These are phyloP conservation scores for Montipora foliosa DNA, from an alignment of 64 coral and sea anemone species.

Conservation along the genomic window DNA sequence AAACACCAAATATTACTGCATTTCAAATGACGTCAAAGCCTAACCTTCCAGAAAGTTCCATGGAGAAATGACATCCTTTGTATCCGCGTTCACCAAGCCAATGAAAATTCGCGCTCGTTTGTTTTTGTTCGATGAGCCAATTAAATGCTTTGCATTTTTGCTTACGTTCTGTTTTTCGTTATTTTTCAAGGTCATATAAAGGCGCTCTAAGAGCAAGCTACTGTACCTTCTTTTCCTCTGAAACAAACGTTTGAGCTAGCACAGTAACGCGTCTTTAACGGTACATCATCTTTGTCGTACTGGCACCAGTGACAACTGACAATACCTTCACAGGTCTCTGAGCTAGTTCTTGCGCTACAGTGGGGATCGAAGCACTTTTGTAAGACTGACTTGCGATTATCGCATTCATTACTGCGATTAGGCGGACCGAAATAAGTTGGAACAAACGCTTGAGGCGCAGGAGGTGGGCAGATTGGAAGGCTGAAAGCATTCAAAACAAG, in stretches of 20 bases:
- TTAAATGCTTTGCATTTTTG: too few relatives aligned
- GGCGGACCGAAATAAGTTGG: background rate
- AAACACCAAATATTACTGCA: too few relatives aligned
- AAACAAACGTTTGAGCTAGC: conserved; percentile 2
- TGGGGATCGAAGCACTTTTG: conserved; percentile 42
- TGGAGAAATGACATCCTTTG: too few relatives aligned
- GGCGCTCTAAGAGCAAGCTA: background rate
- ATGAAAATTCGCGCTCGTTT: too few relatives aligned
- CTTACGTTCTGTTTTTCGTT: too few relatives aligned
- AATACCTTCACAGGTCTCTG: background rate
- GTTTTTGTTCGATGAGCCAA: too few relatives aligned
- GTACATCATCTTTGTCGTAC: conserved; percentile 11
- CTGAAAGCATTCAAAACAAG: background rate
- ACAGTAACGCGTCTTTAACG: conserved; percentile 13
- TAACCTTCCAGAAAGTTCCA: too few relatives aligned
- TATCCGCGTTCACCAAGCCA: too few relatives aligned
- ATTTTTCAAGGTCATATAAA: too few relatives aligned
- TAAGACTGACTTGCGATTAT: background rate
- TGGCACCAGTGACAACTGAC: conserved; percentile 32
- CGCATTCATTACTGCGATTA: background rate
- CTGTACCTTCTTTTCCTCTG: conserved; percentile 39
- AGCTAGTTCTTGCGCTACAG: conserved; percentile 2
- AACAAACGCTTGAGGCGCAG: background rate
- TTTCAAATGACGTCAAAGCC: too few relatives aligned
- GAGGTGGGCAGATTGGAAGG: conserved; percentile 25